Conservation (phyloP, 2,797 vertebrate genomes). For the Manis javanica region DNA sequence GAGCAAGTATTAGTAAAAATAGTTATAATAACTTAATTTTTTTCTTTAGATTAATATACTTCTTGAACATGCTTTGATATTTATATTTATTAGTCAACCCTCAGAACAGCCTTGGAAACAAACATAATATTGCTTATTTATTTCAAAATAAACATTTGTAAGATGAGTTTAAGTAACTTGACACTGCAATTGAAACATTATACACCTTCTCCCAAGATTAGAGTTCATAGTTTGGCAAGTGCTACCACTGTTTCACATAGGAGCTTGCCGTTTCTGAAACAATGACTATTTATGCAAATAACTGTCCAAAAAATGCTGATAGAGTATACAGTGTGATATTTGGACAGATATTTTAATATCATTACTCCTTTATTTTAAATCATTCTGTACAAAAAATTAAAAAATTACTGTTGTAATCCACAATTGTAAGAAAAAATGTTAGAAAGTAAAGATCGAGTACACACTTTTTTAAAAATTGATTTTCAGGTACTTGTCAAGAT, state of each 20-base stretch:
- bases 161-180: background rate
- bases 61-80: background rate
- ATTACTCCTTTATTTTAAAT: background rate
- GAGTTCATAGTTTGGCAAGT: background rate
- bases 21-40: background rate
- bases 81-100: background rate
- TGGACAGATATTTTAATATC: background rate
- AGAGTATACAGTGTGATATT: background rate
- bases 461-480: background rate
- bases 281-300: background rate
- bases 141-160: background rate
- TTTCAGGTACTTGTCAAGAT: background rate
- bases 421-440: background rate
- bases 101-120: background rate
- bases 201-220: background rate
- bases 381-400: background rate
- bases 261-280: background rate
- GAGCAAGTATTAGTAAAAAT: background rate
- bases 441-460: background rate
- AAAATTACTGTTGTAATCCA: background rate
- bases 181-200: background rate
- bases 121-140: background rate
- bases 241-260: slow-evolving; percentile 3
- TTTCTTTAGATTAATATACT: background rate
- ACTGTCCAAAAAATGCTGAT: background rate